These are phyloP conservation scores for Dorcus hopei DNA, from an alignment of 2,888 invertebrate genomes.

Conservation along the genomic window DNA sequence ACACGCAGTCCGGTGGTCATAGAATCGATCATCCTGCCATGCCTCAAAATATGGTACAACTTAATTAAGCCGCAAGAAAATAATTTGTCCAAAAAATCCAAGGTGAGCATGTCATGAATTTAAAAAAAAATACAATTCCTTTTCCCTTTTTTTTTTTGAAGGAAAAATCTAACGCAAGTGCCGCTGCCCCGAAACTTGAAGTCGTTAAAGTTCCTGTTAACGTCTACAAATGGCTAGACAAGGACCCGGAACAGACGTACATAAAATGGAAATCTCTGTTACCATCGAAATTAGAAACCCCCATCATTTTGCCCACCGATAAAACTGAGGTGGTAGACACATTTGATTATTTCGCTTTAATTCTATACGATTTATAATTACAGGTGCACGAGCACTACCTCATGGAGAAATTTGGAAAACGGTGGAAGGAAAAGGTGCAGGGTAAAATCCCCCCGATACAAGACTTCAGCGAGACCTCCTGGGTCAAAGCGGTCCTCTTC, in stretches of 20 bases:
- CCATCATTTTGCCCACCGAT: conserved; percentile 34
- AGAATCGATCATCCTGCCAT: conserved; percentile 89
- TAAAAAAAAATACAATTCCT: background rate
- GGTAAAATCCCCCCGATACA: conserved; percentile 48
- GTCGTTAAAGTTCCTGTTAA: conserved; percentile 66
- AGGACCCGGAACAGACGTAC: conserved; percentile 67
- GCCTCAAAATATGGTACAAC: conserved; percentile 84
- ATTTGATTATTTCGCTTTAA: background rate
- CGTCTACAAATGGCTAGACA: conserved; percentile 70
- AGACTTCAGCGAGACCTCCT: conserved; percentile 67
- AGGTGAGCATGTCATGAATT: conserved; percentile 35
- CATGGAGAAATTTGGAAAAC: conserved; percentile 70
- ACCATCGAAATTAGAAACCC: conserved; percentile 50
- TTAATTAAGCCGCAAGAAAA: conserved; percentile 68
- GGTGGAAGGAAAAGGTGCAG: conserved; percentile 57
- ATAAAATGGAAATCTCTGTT: conserved; percentile 68
- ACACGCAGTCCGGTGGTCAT: conserved; percentile 82
- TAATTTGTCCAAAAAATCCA: conserved; percentile 53
- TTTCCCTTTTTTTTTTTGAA: conserved; percentile 5
- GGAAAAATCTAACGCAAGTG: conserved; percentile 31
- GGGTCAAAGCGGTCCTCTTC: conserved; percentile 90
- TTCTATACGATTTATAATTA: conserved; percentile 8
- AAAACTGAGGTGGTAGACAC: conserved; percentile 32
- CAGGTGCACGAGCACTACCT: conserved; percentile 56
- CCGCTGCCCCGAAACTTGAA: conserved; percentile 16